A percentile compares a stretch with the other conserved stretches of the same genome.
Evolutionary conservation across 2,797 vertebrate species (phyloP).

Genomic region (Buphagus erythrorhynchus): DNA sequence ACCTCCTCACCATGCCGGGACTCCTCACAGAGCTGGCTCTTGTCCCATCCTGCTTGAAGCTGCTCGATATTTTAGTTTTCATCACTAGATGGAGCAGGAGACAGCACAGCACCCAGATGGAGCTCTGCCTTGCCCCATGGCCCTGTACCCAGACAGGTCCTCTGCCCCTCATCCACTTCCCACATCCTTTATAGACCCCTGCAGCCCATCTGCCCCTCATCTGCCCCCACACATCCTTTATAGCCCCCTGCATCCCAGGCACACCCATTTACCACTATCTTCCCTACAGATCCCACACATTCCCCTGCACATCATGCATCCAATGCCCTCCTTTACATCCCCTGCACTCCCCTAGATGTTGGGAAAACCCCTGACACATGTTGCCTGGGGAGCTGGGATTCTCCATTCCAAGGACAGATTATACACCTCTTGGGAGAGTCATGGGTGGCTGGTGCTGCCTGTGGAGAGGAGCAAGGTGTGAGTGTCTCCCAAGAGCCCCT

Average conservation of each 20-base stretch:
- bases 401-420: background rate
- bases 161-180: background rate
- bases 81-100: slow-evolving; percentile 47
- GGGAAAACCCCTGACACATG: background rate
- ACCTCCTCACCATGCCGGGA: rapidly evolving
- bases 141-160: background rate
- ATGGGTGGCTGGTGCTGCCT: background rate
- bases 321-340: rapidly evolving
- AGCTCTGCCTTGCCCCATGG: background rate
- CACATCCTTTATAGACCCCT: background rate
- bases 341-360: rapidly evolving
- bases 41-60: background rate
- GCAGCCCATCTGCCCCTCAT: background rate
- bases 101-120: background rate
- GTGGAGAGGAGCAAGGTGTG: background rate
- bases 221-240: background rate
- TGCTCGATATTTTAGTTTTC: background rate
- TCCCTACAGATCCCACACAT: background rate
- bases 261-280: background rate
- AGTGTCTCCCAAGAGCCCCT: background rate
- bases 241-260: background rate
- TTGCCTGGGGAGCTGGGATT: background rate
- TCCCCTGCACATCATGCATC: background rate
- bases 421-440: rapidly evolving
- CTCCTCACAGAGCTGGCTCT: background rate